Percentiles rank a stretch among this genome's conserved stretches.
Conservation (phyloP, 2,888 invertebrate species). For the Notodonta ziczac region DNA sequence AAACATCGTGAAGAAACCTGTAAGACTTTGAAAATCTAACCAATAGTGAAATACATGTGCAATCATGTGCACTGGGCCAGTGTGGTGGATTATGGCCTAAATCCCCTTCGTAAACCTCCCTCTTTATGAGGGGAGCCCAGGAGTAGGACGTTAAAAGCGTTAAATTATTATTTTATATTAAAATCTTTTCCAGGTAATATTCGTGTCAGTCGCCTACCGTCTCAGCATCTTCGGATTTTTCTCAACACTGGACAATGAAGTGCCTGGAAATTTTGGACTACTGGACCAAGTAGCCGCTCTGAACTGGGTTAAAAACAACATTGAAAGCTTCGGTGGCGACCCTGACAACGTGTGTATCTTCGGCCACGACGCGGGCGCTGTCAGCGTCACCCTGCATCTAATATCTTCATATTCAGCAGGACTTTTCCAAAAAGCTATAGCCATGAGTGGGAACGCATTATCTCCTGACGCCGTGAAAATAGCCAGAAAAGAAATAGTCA, state of each 20-base stretch:
- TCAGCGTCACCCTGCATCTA: constrained; percentile 91
- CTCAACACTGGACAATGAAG: constrained; percentile 90
- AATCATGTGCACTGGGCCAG: no score
- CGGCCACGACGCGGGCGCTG: constrained; percentile 92
- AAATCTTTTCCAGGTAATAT: constrained; percentile 84
- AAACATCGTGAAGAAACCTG: no score
- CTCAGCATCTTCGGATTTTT: constrained; percentile 94
- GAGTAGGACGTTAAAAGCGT: no score
- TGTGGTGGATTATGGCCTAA: no score
- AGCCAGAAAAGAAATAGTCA: constrained; percentile 85
- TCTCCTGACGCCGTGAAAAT: constrained; percentile 86
- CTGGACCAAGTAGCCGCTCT: constrained; percentile 93
- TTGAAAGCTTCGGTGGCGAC: constrained; percentile 90
- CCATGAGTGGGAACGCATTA: constrained; percentile 92
- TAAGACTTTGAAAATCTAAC: no score
- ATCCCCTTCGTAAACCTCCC: no score
- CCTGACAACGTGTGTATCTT: constrained; percentile 90
- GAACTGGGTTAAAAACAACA: constrained; percentile 91
- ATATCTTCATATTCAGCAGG: constrained; percentile 87
- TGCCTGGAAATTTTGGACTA: constrained; percentile 91
- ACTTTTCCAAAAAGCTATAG: constrained; percentile 90
- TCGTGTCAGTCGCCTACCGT: constrained; percentile 91
- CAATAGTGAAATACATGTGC: no score
- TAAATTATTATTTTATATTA: no score
- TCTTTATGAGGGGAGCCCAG: no score